phyloP scores from a whole-genome alignment of 2,888 invertebrate genomes.

The Caenorhabditis sp. region DNA sequence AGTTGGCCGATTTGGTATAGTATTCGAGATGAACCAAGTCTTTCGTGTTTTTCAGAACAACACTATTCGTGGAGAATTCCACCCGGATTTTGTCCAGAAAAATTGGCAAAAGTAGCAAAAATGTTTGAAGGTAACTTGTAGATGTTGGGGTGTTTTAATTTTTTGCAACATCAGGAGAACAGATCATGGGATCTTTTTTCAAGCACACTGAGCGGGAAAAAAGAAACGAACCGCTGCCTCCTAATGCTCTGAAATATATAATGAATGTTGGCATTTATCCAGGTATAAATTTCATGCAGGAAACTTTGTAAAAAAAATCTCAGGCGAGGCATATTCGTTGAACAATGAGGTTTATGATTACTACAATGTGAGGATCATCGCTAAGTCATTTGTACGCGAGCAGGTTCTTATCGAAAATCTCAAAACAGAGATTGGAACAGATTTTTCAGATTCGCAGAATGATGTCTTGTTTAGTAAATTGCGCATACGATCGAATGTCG shows the following conservation, averaged over 20 bases:
- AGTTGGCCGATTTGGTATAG: conserved; percentile 43
- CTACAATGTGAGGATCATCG: conserved; percentile 58
- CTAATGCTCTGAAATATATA: conserved; percentile 45
- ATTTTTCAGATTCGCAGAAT: conserved; percentile 62
- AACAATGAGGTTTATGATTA: conserved; percentile 59
- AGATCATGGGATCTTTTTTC: conserved; percentile 62
- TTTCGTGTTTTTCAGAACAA: conserved; percentile 54
- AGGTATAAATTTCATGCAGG: conserved; percentile 10
- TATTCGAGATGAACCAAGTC: conserved; percentile 42
- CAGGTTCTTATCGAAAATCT: conserved; percentile 57
- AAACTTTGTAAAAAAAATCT: too few relatives aligned
- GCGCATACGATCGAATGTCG: conserved; percentile 44
- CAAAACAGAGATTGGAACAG: too few relatives aligned
- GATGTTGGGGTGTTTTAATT: too few relatives aligned
- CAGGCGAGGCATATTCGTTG: conserved; percentile 41
- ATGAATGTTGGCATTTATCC: conserved; percentile 34
- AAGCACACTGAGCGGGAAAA: conserved; percentile 56
- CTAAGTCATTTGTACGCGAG: conserved; percentile 58
- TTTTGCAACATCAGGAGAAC: too few relatives aligned
- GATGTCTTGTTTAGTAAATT: conserved; percentile 56
- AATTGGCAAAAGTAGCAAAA: conserved; percentile 34
- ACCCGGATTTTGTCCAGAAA: conserved; percentile 47
- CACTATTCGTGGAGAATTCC: conserved; percentile 54
- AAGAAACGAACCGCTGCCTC: conserved; percentile 36
- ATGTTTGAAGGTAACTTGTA: conserved; percentile 59